Evolutionary conservation across 2,888 invertebrate genomes (phyloP), one percentile per base, ranked within the genome.

Genomic region (Phorcus lineatus): DNA sequence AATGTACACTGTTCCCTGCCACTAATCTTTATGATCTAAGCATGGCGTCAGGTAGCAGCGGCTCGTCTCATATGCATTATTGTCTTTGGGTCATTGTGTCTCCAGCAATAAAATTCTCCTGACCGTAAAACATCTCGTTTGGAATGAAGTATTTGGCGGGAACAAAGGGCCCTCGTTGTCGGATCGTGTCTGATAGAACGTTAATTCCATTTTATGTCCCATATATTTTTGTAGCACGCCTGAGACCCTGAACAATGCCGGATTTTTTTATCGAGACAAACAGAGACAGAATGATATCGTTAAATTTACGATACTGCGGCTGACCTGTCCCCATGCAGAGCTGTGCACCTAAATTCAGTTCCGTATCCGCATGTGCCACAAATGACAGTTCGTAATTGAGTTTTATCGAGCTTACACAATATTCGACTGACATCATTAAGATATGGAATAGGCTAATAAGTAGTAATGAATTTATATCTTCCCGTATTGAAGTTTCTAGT

Each of bases 121-220:
- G 36, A 31, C 70, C 70, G 70, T 70, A 70, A 70, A 70, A 70
- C 11, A 70, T 19, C 70, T 70, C 70, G 70, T 70, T 70, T 31
- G 70, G 36, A 36, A 70, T 70, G 70, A 70, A 70, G 70, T 70
- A 28, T 36, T 70, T 70, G 70, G 70, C 40, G 70, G 19, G 70
- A 70, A 70, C 70, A 70, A 70, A 70, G 70, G 36, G 40, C 36
- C 19, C 17, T 19, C 70, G 70, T 36, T 70, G 70, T 70, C n/a
- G 70, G 31, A 70, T 70, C 70, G 70, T 70, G 70, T 70, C 40
- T 70, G 70, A 70, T 70, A 70, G 70, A 16, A 70, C 40, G 70
- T 70, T 70, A 70, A 70, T 70, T 70, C 36, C 70, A 70, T 70
- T 70, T 70, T 70, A 70, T 70, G 70, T 70, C 70, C 40, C 70